Conservation (phyloP, 2,797 vertebrate species). For the Gephyroberyx darwinii region DNA sequence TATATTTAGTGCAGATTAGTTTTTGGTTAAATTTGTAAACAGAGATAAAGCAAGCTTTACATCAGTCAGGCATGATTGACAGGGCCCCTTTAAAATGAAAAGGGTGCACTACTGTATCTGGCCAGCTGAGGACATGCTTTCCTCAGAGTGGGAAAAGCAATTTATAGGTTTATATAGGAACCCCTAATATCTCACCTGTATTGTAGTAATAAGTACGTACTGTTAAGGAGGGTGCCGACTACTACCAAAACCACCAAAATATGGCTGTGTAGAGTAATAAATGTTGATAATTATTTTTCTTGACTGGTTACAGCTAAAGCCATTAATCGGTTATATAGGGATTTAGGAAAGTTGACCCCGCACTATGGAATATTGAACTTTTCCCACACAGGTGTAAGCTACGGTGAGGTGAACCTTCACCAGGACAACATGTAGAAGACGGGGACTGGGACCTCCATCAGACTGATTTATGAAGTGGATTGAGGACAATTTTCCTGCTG, state of each 20-base stretch:
- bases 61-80: conserved; percentile 42
- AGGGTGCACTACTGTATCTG: conserved; percentile 71
- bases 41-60: background rate
- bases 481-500: conserved; percentile 88
- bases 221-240: background rate
- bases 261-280: background rate
- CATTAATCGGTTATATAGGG: conserved; percentile 1
- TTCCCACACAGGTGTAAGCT: conserved; percentile 71
- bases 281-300: background rate
- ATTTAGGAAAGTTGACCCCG: conserved; percentile 32
- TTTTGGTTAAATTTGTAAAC: conserved; percentile 5
- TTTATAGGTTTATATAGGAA: conserved; percentile 27
- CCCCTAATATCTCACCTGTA: conserved; percentile 10
- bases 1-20: background rate
- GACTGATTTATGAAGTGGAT: conserved; percentile 82
- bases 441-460: conserved; percentile 65
- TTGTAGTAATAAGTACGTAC: conserved; percentile 10
- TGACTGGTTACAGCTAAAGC: background rate
- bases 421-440: conserved; percentile 51
- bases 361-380: conserved; percentile 36
- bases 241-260: background rate
- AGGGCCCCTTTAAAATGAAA: background rate
- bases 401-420: conserved; percentile 45
- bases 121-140: conserved; percentile 82
- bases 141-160: conserved; percentile 66